Evolutionary conservation across 2,797 vertebrate genomes (phyloP), one percentile per base, ranked within the genome.

Genomic region (Lateolabrax maculatus): DNA sequence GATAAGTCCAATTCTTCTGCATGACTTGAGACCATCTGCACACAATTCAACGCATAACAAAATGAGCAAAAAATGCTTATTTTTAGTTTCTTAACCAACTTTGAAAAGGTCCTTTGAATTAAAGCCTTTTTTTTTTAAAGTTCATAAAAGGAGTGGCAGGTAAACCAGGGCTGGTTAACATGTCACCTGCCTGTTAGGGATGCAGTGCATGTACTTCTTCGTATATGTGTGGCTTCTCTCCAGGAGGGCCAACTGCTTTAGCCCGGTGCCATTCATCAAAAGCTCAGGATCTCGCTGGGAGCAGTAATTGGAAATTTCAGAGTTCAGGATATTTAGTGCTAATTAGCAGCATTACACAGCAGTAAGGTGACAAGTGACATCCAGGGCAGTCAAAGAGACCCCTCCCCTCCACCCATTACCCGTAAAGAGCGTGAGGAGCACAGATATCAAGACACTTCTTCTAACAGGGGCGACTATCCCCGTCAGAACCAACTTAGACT

Each of bases 231-330:
- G 71, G 65, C 52, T 78, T 82, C 63, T 57, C 72, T 72, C 52
- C 56, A 72, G 80, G 69, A 73, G 60, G 62, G 36, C 63, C 39
- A 67, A 52, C 79, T 60, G 75, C 67, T 84, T 75, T 48, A 64
- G 46, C 75, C 87, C 12, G 1, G 36, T 70, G 77, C 56, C 75
- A 86, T 91, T 87, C 64, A 84, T 92, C 81, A 89, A 80, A 90
- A 73, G 56, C 78, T 80, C 57, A 52, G 27, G 56, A 73, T 85
- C 87, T 85, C 36, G 55, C 85, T 77, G 82, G 80, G 83, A 84
- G 81, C 66, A 64, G 69, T 93, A 90, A 93, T 90, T 92, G 81
- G 84, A 90, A 78, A 91, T 90, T 83, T 93, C 84, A 75, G 80
- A 85, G 85, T 89, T 87, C 83, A 80, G 61, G 75, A 79, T 86